phyloP scores from a whole-genome alignment of 2,113 vertebrate genomes.

The Cyanoliseus patagonus region DNA sequence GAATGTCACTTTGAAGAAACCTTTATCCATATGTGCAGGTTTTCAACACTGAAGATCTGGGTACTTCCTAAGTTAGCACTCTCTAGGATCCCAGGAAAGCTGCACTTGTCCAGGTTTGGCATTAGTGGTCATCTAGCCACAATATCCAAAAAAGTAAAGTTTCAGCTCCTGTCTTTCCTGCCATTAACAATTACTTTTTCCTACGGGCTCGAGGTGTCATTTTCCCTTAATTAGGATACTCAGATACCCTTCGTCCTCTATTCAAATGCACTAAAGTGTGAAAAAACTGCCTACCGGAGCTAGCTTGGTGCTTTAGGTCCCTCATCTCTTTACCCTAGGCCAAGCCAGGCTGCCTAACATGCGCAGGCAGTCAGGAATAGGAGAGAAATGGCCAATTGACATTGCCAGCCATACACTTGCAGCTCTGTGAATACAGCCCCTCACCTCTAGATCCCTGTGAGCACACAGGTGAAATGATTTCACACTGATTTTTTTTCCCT shows the following conservation, averaged over 20 bases:
- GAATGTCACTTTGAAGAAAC: not conserved
- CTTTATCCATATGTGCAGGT: accelerated
- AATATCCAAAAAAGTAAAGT: not conserved
- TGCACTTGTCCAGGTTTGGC: accelerated
- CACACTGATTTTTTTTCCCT: not conserved
- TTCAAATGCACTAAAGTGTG: not conserved
- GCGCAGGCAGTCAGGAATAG: accelerated
- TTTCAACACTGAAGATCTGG: not conserved
- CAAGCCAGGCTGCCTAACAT: not conserved
- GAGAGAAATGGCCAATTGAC: not conserved
- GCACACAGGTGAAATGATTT: not conserved
- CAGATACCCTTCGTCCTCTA: not conserved
- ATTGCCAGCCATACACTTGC: not conserved
- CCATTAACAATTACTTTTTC: not conserved
- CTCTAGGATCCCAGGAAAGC: not conserved
- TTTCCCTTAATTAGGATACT: not conserved
- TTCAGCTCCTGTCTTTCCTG: not conserved
- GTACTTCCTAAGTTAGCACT: not conserved
- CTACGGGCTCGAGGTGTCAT: not conserved
- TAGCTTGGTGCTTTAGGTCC: not conserved
- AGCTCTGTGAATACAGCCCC: accelerated
- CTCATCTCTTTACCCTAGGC: not conserved
- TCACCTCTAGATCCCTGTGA: not conserved
- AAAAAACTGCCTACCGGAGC: not conserved
- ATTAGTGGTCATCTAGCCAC: not conserved